Evolutionary conservation across 2,888 invertebrate genomes (phyloP), one percentile per base, ranked within the genome.

Genomic region (Andrena fulva): DNA sequence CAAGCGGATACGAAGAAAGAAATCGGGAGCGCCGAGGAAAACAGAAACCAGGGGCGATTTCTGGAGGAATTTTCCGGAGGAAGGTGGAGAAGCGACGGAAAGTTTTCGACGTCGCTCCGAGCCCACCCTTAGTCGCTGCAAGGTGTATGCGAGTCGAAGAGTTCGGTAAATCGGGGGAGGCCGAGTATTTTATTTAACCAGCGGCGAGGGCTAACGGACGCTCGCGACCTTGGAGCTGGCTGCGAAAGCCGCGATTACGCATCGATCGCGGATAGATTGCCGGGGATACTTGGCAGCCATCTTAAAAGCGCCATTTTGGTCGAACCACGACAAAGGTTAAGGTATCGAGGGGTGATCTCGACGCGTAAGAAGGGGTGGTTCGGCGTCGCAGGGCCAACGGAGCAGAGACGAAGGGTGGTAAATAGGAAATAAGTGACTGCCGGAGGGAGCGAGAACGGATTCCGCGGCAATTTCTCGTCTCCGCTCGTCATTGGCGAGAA

Each of bases 351-450:
- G 87, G 78, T 78, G 88, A 86, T 81, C 76, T 4, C 24, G 80
- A 64, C 70, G 82, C 77, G 72, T 81, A 83, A 87, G 82, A 76
- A 84, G 80, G 80, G 88, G 74, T 80, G 74, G 78, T 82, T 82
- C 56, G 77, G 7, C 64, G 73, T 78, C 84, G 82, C 73, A 69
- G 82, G 71, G 75, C 80, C 66, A 71, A 62, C 68, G 81, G 77
- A 71, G 80, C 83, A 75, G 87, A 77, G 87, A 77, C 82, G 86
- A 86, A 88, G 91, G 91, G 87, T 89, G 88, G 89, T 92, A 93
- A 93, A 93, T 93, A 92, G 93, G 93, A 94, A 94, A 93, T 93
- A 93, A 94, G 93, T 92, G 89, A 90, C 87, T 89, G 93, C 93
- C 93, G 91, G 91, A 91, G 92, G 91, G 93, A 91, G 87, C 85